Conservation (phyloP, 1,140 invertebrate species). For the Drosophila bocki region DNA sequence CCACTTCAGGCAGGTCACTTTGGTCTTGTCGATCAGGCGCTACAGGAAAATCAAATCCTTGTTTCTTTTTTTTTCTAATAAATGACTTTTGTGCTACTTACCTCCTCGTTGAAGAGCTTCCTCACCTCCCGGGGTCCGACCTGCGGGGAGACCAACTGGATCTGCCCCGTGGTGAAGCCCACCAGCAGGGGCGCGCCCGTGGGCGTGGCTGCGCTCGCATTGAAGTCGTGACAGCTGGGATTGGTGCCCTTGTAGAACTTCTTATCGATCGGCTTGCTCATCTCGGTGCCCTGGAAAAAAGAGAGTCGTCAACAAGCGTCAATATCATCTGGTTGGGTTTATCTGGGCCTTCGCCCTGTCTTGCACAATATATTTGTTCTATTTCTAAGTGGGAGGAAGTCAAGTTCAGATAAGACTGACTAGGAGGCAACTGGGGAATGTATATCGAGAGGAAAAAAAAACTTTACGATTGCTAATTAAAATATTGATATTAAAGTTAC, state of each 20-base stretch:
- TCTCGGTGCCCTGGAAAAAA: conserved; percentile 92
- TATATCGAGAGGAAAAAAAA: background rate
- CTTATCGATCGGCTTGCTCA: conserved; percentile 98
- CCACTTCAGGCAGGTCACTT: conserved; percentile 99
- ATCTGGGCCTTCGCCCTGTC: conserved; percentile 2
- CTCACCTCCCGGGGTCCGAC: conserved; percentile 97
- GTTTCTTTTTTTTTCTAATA: too few relatives aligned
- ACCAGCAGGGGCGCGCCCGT: conserved; percentile 95
- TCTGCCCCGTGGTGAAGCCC: conserved; percentile 98
- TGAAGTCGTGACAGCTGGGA: conserved; percentile 99
- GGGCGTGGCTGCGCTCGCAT: conserved; percentile 91
- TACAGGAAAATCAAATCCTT: conserved; percentile 76
- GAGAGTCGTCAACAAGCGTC: conserved; percentile 8
- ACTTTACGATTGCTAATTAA: too few relatives aligned
- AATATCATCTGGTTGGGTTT: conserved; percentile 25
- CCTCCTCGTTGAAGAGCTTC: conserved; percentile 99
- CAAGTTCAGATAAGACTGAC: background rate
- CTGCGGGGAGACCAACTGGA: conserved; percentile 98
- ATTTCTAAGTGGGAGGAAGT: conserved; percentile 3
- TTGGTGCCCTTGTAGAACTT: conserved; percentile 99
- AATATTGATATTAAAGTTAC: too few relatives aligned
- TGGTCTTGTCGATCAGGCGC: conserved; percentile 98
- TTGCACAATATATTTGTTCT: conserved; percentile 15
- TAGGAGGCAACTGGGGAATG: background rate
- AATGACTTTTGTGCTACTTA: conserved; percentile 85